Base-by-base conservation (phyloP, 1,140 invertebrate genomes). In the Octopus sinensis region DNA sequence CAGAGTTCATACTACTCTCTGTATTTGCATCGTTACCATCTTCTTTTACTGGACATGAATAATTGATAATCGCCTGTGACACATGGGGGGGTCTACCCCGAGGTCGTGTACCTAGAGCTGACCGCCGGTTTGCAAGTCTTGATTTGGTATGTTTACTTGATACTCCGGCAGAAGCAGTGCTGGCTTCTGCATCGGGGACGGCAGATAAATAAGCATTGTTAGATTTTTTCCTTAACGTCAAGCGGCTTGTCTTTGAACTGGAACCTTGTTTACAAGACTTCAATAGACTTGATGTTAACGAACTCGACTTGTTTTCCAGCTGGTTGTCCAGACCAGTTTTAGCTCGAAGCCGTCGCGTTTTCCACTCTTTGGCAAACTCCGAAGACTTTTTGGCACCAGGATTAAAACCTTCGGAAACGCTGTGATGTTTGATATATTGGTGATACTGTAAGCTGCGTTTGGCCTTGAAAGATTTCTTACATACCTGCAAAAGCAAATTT, bases 361-460 rank as follows among this genome's bases (percentile, higher is more conserved):
- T 73, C 68, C 68, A 73, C 68, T 73, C 7, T 73, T 73, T 73
- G 5, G 1, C 68, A 73, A 73, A 73, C 43, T 2, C 54, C 17
- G 79, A 80, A 54, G 82, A 23, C 76, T 81, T 71, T 62, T 83
- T 82, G 80, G 30, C 78, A 75, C 76, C 81, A 80, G 68, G 82
- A 81, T 23, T 84, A 79, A 82, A 84, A 52, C 68, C 80, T 77
- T 86, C 76, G 54, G 81, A 73, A 12, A 52, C 51, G 54, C 79
- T 71, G 30, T 84, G 84, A 81, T 90, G 89, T 51, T 87, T 73
- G 12, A 84, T 82, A 68, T 84, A 83, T 80, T 88, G 82, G 77
- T 90, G 88, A 52, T 87, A 82, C 73, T 89, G 87, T 17, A 89
- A 84, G 56, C 85, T 88, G 68, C 88, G 82, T 78, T 89, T 88